Evolutionary conservation across 2,888 invertebrate species (phyloP), one percentile per base, ranked within the genome.

Genomic region (Phortica magna): DNA sequence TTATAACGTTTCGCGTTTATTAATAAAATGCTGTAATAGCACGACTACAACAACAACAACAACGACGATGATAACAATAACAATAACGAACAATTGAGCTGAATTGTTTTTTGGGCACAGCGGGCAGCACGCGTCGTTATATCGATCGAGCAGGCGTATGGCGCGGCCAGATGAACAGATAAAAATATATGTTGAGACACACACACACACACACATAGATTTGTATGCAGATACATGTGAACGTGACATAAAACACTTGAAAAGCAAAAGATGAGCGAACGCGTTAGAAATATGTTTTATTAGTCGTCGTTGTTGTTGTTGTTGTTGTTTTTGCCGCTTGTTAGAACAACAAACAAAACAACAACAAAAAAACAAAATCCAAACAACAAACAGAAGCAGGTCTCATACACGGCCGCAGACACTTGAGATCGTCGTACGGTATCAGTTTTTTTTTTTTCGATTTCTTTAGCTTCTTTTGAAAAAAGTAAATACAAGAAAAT

Each of bases 21-120:
- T 41, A 74, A 61, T 65, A 41, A 41, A 10, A 53, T 53, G 48
- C 65, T 64, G 65, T 65, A 74, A 65, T 65, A 65, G 6, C n/a
- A 41, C 39, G 7, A 55, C 14, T 59, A 59, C 19, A 70, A n/a
- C 48, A 72, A 31, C 55, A 39, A 53, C 55, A 73, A 19, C 7
- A 72, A 17, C 57, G n/a, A 53, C 64, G 48, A 42, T 22, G n/a
- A 19, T 53, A 48, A 74, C 39, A 41, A 48, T 22, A 39, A 19
- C 65, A 48, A 74, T 48, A 41, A 48, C 14, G 48, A 53, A 65
- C 42, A 61, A 73, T 59, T 73, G 57, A 64, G 42, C 22, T 64
- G 43, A 73, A 61, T 73, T 74, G 65, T 55, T 67, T 70, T 17
- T 65, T 74, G 14, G 65, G 48, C 31, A 70, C 48, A 31, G 7